Base-by-base conservation (phyloP, 2,797 vertebrate species). In the Tapera naevia region DNA sequence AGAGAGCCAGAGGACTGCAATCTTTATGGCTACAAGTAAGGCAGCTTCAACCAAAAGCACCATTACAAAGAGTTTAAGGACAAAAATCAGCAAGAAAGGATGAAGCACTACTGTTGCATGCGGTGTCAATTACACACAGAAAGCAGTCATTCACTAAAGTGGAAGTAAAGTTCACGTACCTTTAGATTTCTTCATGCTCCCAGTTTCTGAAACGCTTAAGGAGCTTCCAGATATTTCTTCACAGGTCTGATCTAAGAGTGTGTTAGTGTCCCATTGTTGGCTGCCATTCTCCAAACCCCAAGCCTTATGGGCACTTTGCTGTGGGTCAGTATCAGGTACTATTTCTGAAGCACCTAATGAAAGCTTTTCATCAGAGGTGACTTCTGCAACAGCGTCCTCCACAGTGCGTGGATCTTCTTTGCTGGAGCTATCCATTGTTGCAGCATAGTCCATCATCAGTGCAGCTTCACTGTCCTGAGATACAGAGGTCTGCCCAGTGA, bases 371-470 rank as follows among this genome's bases (percentile, higher is more conserved):
- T 85, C 91, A 4, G 67, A 93, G 45, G 48, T 78, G 95, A 60
- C 71, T n/a, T 94, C 64, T 69, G 95, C 81, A 9, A 57, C 71
- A 1, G 97, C 35, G 9, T 56, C 93, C 39, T 92, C 95, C 4
- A 37, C 41, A 16, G 93, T 70, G 43, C 94, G 96, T 79, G 95
- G 95, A 81, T 97, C 67, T 76, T 97, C 98, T 27, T 97, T 98
- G 96, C 94, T 97, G 3, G 98, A 97, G 46, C 98, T 98, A 25
- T 99, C 99, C 99, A 99, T 98, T 32, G 99, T 98, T 35, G 99
- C 99, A 7, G 98, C 98, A 18, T 99, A 99, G 94, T 98, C 98
- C 32, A 98, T 98, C 99, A 99, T 99, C 88, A 99, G 97, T 41
- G 98, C 95, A 39, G 98, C 97, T 78, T 98, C 98, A 10, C 98